Percentiles rank a stretch among this genome's conserved stretches.
phyloP scores from a whole-genome alignment of 2,113 vertebrate species.

The Oxyura jamaicensis region DNA sequence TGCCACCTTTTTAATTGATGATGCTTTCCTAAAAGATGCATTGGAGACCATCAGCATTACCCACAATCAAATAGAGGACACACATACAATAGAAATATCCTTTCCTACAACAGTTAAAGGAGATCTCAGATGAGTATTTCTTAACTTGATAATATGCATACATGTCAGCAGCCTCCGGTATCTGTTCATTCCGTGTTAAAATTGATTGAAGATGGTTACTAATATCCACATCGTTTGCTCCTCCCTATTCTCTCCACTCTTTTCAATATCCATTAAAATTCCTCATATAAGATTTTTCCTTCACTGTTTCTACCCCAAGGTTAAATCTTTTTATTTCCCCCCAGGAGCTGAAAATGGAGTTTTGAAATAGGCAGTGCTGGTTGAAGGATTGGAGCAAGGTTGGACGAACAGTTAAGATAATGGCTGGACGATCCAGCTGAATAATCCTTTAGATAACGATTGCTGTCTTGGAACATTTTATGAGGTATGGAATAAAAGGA shows the following conservation, averaged over 20 bases:
- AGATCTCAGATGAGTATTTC: neutral
- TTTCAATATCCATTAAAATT: conserved; percentile 4
- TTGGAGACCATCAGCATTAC: neutral
- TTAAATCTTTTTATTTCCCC: conserved; percentile 26
- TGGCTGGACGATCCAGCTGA: conserved; percentile 36
- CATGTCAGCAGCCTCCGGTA: neutral
- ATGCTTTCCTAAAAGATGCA: neutral
- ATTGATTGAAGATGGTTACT: neutral
- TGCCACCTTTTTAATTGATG: neutral
- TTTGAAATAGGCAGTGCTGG: neutral
- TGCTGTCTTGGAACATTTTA: conserved; percentile 25
- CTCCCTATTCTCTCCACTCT: neutral
- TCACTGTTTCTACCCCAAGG: neutral
- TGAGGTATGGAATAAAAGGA: conserved; percentile 15
- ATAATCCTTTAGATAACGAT: conserved; percentile 58
- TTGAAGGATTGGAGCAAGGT: conserved; percentile 14
- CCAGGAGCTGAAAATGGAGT: neutral
- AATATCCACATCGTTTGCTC: neutral
- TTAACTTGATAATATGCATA: neutral
- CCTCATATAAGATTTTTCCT: neutral
- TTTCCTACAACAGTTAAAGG: neutral
- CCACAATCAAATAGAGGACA: neutral
- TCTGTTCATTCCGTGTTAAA: neutral
- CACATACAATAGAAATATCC: neutral
- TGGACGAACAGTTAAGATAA: conserved; percentile 62